Evolutionary conservation across 64 coral and sea anemone species (phyloP).

Genomic region (Actinia equina): DNA sequence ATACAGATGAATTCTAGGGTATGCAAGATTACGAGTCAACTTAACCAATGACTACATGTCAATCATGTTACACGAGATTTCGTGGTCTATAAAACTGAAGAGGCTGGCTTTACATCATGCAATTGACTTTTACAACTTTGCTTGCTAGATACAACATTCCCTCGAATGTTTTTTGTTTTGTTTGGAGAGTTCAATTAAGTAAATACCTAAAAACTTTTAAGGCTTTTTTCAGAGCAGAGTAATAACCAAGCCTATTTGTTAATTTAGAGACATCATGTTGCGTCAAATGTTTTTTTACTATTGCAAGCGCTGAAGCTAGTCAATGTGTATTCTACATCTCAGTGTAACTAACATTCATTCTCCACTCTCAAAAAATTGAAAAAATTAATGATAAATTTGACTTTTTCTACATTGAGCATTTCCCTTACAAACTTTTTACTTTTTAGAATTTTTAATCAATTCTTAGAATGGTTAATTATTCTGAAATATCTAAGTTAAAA

Average conservation of each 20-base stretch:
- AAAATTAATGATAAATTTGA: background rate
- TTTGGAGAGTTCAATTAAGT: background rate
- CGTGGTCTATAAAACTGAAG: background rate
- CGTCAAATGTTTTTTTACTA: no score
- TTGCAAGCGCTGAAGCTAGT: no score
- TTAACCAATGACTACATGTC: background rate
- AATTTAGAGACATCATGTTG: no score
- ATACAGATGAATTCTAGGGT: background rate
- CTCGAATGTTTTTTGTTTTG: background rate
- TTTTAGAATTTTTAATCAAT: background rate
- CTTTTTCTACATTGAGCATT: background rate
- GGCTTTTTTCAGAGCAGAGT: no score
- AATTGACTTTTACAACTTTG: background rate
- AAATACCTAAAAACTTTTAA: no score
- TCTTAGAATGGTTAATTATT: background rate
- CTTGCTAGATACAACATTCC: no score
- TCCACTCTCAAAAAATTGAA: background rate
- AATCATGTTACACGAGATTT: no score
- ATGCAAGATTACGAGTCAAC: background rate
- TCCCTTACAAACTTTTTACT: background rate
- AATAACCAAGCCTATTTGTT: no score
- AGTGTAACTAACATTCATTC: no score
- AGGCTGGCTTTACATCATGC: background rate
- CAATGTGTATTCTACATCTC: no score
- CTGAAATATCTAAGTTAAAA: background rate